phyloP scores from a whole-genome alignment of 2,888 invertebrate genomes.

The Philhelius pedissequus region DNA sequence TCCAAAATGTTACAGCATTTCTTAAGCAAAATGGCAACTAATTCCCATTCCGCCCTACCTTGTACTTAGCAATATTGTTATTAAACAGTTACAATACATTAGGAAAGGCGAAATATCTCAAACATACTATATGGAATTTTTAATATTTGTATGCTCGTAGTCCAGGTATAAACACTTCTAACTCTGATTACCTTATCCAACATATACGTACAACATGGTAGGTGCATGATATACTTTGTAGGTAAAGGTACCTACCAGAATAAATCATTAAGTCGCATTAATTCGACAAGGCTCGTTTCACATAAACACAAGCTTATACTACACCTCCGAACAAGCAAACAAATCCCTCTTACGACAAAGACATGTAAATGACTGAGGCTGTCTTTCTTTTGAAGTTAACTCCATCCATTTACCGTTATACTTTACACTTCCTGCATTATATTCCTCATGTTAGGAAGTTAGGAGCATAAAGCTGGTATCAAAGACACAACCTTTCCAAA shows the following conservation, averaged over 20 bases:
- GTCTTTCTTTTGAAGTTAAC: slow-evolving; percentile 57
- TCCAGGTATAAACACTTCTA: too few species aligned
- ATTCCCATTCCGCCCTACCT: too few species aligned
- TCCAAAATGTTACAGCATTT: too few species aligned
- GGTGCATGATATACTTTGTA: too few species aligned
- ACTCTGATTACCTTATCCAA: too few species aligned
- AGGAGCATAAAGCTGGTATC: slow-evolving; percentile 31
- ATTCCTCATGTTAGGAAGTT: slow-evolving; percentile 1
- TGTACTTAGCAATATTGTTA: too few species aligned
- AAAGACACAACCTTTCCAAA: slow-evolving; percentile 41
- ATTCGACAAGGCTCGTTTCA: slow-evolving; percentile 5
- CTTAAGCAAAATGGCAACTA: too few species aligned
- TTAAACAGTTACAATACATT: too few species aligned
- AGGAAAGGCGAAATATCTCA: too few species aligned
- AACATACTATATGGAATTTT: too few species aligned
- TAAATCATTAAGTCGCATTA: slow-evolving; percentile 6
- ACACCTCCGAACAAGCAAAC: slow-evolving; percentile 1
- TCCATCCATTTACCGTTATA: slow-evolving; percentile 18
- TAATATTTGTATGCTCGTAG: too few species aligned
- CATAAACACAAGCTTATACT: neutral
- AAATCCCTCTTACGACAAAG: slow-evolving; percentile 18
- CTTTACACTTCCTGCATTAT: slow-evolving; percentile 56
- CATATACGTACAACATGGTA: too few species aligned
- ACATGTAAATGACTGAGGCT: neutral
- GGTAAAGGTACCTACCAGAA: neutral